Percentiles rank a stretch among this genome's conserved stretches.
phyloP scores from a whole-genome alignment of 2,888 invertebrate species.

The Mythimna vitellina region DNA sequence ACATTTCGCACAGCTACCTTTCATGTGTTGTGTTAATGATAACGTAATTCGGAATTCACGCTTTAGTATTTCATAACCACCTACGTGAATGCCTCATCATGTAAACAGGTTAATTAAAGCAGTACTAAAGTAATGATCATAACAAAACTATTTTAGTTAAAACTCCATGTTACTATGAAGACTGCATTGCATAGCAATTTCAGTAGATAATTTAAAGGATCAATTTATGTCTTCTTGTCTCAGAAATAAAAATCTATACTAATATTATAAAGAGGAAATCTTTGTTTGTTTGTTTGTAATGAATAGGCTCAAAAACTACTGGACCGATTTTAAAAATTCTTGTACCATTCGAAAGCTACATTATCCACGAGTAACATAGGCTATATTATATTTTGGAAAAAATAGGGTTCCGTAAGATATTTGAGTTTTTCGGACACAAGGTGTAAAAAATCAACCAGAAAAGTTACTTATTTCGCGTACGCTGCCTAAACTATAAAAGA shows the following conservation, averaged over 20 bases:
- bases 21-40: slow-evolving; percentile 46
- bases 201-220: not conserved
- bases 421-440: too few relatives aligned
- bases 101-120: slow-evolving; percentile 35
- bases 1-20: slow-evolving; percentile 40
- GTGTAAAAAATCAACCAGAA: too few relatives aligned
- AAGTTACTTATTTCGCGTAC: too few relatives aligned
- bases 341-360: too few relatives aligned
- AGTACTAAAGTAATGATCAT: slow-evolving; percentile 13
- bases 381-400: too few relatives aligned
- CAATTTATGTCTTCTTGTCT: not conserved
- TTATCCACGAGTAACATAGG: too few relatives aligned
- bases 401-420: too few relatives aligned
- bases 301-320: too few relatives aligned
- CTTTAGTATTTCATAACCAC: slow-evolving; percentile 49
- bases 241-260: slow-evolving; percentile 21
- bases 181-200: not conserved
- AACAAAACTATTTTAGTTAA: slow-evolving; percentile 4
- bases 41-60: slow-evolving; percentile 55
- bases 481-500: too few relatives aligned
- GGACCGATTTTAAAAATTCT: too few relatives aligned
- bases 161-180: not conserved
- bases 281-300: too few relatives aligned
- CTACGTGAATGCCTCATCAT: slow-evolving; percentile 34
- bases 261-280: too few relatives aligned